Evolutionary conservation across 1,140 invertebrate species (phyloP), one percentile per base, ranked within the genome.

Genomic region (Trachymyrmex septentrionalis): DNA sequence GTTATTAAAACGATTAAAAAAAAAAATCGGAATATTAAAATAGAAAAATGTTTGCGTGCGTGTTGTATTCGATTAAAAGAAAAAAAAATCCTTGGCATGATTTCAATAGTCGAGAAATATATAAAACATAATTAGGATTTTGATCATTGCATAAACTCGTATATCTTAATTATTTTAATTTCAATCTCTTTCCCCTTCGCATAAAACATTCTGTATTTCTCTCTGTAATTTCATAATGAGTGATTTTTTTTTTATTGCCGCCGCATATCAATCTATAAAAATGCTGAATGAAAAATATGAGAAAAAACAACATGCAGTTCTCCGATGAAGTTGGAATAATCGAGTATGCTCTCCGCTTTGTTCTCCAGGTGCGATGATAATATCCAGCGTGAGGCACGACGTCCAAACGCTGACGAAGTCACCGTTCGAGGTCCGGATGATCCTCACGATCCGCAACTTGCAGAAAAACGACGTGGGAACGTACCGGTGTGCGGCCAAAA

Each of bases 401-500:
- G 97, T 98, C n/a, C 96, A 98, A 91, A 96, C 96, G 77, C 94
- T 96, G 6, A 95, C 95, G 57, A 97, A 97, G 91, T 98, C 97
- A 16, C 95, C 96, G 69, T 98, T 98, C 92, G 97, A 98, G 93
- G 97, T 98, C 7, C 96, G 96, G 80, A 98, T 99, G 97, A 96
- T 96, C 66, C 95, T 99, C 85, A 97, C 96, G 59, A 98, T 99
- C 85, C 96, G 96, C 38, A 96, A 97, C 92, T 96, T 99, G 63
- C 96, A 97, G 69, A 96, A 96, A 86, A 96, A 96, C 34, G 98
- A 99, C 94, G 97, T 97, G 55, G 98, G 98, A 24, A 97, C 97
- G 0, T 99, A 99, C 95, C 96, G 96, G 67, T 99, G 99, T 93
- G 97, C 98, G 57, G 98, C 98, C 5, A 98, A 98, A 92, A 99